Evolutionary conservation across 2,888 invertebrate species (phyloP), one percentile per base, ranked within the genome.

Genomic region (Folsomia manolachei): DNA sequence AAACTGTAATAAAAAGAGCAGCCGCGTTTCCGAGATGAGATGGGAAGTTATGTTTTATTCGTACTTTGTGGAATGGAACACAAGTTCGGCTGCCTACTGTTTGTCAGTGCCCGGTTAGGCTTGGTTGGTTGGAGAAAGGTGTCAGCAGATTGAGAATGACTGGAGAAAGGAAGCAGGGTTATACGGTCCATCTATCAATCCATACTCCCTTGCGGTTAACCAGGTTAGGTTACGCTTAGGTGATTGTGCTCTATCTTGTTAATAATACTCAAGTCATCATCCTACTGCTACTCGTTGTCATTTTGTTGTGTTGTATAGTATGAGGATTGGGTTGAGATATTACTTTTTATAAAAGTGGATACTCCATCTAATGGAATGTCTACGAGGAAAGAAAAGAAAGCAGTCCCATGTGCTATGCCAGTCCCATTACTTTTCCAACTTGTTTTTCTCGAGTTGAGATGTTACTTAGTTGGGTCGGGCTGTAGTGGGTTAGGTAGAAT

Each of bases 101-200:
- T n/a, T n/a, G n/a, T 7, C 23, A 62, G 21, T 62, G 14, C 23
- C 26, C 24, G 25, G n/a, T n/a, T n/a, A n/a, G n/a, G n/a, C n/a
- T n/a, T n/a, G n/a, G n/a, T n/a, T 25, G 23, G 52, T 14, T 64
- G 64, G 64, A 27, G 64, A 66, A 67, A 67, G 67, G 67, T 67
- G 67, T 56, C 67, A n/a, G n/a, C n/a, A 67, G 67, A 67, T 67
- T 67, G 67, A 23, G 26, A 66, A 66, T 39, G 64, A 26, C n/a
- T n/a, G n/a, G n/a, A n/a, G n/a, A 39, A 39, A 39, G 14, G 39
- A 14, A 14, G 39, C 14, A 14, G 39, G 4, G 39, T 39, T 39
- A n/a, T n/a, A n/a, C n/a, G n/a, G n/a, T n/a, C n/a, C n/a, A n/a
- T n/a, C n/a, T n/a, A n/a, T n/a, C n/a, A n/a, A n/a, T n/a, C n/a